These are phyloP conservation scores for Heteropelma amictum DNA, from an alignment of 2,888 invertebrate species.

Conservation along the genomic window DNA sequence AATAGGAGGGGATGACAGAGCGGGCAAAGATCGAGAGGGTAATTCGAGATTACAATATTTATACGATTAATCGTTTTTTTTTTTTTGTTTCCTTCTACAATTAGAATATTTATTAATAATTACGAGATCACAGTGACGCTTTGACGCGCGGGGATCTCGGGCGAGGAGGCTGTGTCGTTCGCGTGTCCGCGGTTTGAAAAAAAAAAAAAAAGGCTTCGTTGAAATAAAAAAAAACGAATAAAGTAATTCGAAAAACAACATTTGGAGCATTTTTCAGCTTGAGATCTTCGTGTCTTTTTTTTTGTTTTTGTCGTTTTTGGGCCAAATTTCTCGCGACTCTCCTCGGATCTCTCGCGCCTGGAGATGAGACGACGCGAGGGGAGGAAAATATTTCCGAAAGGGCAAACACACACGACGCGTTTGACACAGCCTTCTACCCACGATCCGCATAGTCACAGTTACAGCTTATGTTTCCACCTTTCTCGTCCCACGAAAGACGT, in stretches of 20 bases:
- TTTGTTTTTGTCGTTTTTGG: too few species aligned
- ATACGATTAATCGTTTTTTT: constrained; percentile 69
- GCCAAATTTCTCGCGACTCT: too few species aligned
- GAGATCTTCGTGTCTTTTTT: too few species aligned
- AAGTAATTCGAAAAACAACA: neutral
- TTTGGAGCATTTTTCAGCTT: too few species aligned
- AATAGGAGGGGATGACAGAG: constrained; percentile 38
- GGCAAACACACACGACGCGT: constrained; percentile 41
- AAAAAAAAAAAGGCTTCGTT: neutral
- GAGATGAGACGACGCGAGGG: neutral
- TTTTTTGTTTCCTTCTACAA: constrained; percentile 66
- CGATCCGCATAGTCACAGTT: constrained; percentile 78
- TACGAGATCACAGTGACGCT: constrained; percentile 78
- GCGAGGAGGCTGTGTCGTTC: constrained; percentile 73
- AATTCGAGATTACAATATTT: constrained; percentile 72
- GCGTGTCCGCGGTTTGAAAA: constrained; percentile 6
- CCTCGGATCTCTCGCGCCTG: too few species aligned
- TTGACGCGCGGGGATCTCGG: constrained; percentile 78
- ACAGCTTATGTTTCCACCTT: constrained; percentile 73
- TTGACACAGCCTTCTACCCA: constrained; percentile 76
- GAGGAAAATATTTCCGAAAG: neutral
- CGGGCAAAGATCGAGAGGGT: constrained; percentile 4
- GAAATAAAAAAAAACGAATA: neutral
- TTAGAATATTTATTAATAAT: constrained; percentile 77
- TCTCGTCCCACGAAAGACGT: constrained; percentile 50